Evolutionary conservation across 1,140 invertebrate species (phyloP), one percentile per base, ranked within the genome.

Genomic region (Marisa cornuarietis): DNA sequence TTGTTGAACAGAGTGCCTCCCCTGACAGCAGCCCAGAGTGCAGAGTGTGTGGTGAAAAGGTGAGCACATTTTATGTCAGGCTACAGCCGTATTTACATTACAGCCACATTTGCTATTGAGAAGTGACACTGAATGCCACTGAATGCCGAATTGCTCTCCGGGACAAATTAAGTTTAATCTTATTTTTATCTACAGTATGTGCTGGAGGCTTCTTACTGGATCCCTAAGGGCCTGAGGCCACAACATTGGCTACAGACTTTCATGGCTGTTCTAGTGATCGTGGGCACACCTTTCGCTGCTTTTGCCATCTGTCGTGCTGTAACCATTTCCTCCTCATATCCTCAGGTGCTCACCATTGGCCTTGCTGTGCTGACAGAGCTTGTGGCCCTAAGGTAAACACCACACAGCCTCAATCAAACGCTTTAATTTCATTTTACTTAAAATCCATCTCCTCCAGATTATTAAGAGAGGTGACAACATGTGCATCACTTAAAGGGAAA

Each of bases 11-110:
- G 84, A 84, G 81, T 80, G 69, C 78, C 7, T 65, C 79, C 26
- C 62, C 81, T 61, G 80, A 82, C 66, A 75, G 73, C 52, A 76
- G 75, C 22, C 78, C 82, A 4, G 79, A 79, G 72, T 85, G 84
- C 69, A 80, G 82, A 81, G 83, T 85, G 9, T 85, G 84, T 69
- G 80, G 81, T 63, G 72, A 82, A 54, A 69, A 79, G 79, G 84
- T 85, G 81, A 81, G 63, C 54, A 68, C 54, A n/a, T 13, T 24
- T 11, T 68, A 20, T n/a, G n/a, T n/a, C n/a, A n/a, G n/a, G 6
- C 31, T 42, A 42, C 31, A 42, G 31, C 31, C 31, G 6, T 42
- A 42, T 42, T 42, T 42, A 42, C 31, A 0, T 42, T 42, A 42
- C 31, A 42, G 6, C 31, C 31, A 42, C 31, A 42, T 42, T 42